phyloP scores from a whole-genome alignment of 2,113 vertebrate species.

The Xenus cinereus region DNA sequence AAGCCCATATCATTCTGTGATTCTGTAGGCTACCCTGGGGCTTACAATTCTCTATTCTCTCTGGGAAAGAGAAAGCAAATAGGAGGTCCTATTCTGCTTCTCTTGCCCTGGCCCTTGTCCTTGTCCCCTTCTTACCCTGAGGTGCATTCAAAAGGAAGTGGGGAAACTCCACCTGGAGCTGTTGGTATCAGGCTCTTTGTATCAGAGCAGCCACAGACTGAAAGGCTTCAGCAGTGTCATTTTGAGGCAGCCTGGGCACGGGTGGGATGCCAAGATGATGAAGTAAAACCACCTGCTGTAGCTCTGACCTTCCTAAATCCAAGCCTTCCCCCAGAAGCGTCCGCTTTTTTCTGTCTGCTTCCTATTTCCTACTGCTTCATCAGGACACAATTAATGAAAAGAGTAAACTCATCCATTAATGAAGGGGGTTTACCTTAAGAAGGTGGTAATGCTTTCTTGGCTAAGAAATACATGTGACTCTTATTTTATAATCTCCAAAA shows the following conservation, averaged over 20 bases:
- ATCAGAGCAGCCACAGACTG: background rate
- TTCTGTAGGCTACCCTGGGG: background rate
- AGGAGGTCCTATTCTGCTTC: background rate
- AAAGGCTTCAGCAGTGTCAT: background rate
- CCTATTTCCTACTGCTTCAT: background rate
- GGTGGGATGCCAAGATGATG: background rate
- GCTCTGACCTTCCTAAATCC: background rate
- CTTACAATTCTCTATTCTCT: background rate
- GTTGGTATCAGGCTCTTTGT: background rate
- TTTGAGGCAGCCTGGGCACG: background rate
- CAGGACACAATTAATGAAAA: background rate
- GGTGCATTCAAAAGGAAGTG: background rate
- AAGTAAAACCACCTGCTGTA: background rate
- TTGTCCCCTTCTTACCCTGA: background rate
- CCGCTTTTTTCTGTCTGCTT: accelerated
- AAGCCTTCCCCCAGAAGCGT: background rate
- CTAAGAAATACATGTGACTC: background rate
- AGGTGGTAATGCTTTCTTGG: background rate
- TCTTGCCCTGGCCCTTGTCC: background rate
- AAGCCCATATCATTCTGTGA: too few relatives aligned
- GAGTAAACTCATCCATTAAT: background rate
- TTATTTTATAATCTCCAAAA: background rate
- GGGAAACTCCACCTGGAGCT: accelerated
- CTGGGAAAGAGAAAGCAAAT: background rate
- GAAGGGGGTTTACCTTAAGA: background rate